Evolutionary conservation across 1,140 invertebrate species (phyloP).

Genomic region (Hormaphis cornu): DNA sequence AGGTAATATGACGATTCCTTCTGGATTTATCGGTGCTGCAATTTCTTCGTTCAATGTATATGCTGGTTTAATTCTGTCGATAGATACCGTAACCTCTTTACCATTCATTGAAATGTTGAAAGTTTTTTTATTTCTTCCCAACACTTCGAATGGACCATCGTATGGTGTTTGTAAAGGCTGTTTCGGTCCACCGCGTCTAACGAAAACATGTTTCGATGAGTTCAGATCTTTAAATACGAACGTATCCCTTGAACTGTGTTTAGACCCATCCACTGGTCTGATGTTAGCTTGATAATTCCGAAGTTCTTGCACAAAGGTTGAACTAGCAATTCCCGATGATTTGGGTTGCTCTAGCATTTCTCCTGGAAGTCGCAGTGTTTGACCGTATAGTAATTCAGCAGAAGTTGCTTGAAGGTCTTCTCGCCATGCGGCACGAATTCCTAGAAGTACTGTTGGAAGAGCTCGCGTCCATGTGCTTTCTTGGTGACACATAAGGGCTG

Average conservation of each 20-base stretch:
- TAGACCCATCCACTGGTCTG: background rate
- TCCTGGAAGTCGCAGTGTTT: slow-evolving; percentile 39
- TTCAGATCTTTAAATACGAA: slow-evolving; percentile 35
- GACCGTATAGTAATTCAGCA: slow-evolving; percentile 42
- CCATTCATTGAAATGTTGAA: slow-evolving; percentile 25
- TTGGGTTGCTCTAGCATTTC: slow-evolving; percentile 39
- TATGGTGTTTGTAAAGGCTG: slow-evolving; percentile 31
- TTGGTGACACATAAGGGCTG: slow-evolving; percentile 38
- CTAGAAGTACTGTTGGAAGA: slow-evolving; percentile 43
- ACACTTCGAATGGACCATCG: slow-evolving; percentile 35
- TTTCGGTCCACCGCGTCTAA: slow-evolving; percentile 31
- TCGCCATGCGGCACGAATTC: slow-evolving; percentile 39
- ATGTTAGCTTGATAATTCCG: background rate
- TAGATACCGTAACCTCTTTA: slow-evolving; percentile 12
- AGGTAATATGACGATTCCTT: too few species aligned
- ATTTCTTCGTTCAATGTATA: background rate
- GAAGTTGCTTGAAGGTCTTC: slow-evolving; percentile 39
- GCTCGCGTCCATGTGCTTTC: slow-evolving; percentile 35
- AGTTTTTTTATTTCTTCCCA: slow-evolving; percentile 26
- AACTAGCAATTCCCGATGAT: background rate
- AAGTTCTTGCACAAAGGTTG: background rate
- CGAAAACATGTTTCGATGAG: slow-evolving; percentile 35
- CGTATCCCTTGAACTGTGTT: background rate
- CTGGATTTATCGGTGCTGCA: too few species aligned
- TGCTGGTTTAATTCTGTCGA: slow-evolving; percentile 37